These are phyloP conservation scores for Chelidonichthys spinosus DNA, from an alignment of 2,797 vertebrate species.

Conservation along the genomic window DNA sequence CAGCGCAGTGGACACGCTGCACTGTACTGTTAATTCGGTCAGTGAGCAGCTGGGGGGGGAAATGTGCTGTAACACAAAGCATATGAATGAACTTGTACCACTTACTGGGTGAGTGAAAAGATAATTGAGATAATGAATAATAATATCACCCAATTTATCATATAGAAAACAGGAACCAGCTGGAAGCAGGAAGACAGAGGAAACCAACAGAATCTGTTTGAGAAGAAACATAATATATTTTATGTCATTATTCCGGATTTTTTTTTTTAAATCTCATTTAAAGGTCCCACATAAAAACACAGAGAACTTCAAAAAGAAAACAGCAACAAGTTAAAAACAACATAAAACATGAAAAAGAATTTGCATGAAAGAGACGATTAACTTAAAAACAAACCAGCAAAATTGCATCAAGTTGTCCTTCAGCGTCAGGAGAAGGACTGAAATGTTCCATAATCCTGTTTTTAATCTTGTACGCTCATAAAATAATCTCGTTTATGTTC, in stretches of 20 bases:
- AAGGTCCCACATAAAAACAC: background rate
- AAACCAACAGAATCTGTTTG: constrained; percentile 40
- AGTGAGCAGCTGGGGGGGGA: constrained; percentile 29
- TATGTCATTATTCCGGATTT: background rate
- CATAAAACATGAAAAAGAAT: too few species aligned
- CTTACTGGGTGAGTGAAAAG: constrained; percentile 55
- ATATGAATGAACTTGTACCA: constrained; percentile 61
- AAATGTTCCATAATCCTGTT: background rate
- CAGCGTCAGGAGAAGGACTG: background rate
- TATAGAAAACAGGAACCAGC: constrained; percentile 55
- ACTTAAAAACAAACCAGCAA: background rate
- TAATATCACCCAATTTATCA: constrained; percentile 57
- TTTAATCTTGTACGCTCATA: background rate
- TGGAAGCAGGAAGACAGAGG: constrained; percentile 44
- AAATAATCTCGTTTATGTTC: background rate
- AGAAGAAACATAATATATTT: background rate
- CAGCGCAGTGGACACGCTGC: constrained; percentile 52
- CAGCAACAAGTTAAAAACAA: background rate
- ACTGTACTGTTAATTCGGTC: constrained; percentile 64
- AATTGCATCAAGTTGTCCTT: background rate
- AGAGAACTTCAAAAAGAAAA: background rate
- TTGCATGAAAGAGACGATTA: background rate
- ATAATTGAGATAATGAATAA: constrained; percentile 67
- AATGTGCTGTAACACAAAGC: constrained; percentile 51
- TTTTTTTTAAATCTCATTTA: background rate